Evolutionary conservation across 1,140 invertebrate species (phyloP), one percentile per base, ranked within the genome.

Genomic region (Atopsyche davidsoni): DNA sequence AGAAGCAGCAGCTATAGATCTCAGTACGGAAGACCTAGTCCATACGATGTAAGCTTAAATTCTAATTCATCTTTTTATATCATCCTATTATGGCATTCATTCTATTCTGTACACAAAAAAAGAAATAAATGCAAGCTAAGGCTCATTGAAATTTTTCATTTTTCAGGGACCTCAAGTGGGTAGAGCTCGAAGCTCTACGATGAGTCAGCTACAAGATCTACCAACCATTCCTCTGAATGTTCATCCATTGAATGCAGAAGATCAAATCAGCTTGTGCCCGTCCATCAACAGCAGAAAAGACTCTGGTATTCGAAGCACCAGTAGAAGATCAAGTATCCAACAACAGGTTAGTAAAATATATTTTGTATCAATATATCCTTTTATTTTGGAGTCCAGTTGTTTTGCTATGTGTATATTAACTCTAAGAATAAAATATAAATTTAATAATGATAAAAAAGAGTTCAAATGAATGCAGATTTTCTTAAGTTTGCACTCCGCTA

Each of bases 251-350:
- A 49, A 46, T 6, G 51, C 66, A n/a, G 80, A 85, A 40, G 85
- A 87, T 62, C 70, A 78, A 53, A 66, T 83, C 44, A 85, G 83
- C 67, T 75, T 85, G 38, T 82, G 83, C 54, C 79, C 81, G 1
- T 87, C 85, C 6, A 77, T 86, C 31, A 87, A 86, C 59, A 89
- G 86, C 57, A 77, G 88, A 47, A 92, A 92, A 72, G 88, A 92
- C 68, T 91, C 87, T 0, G 88, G 88, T 3, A 90, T 91, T 48
- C 79, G 83, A 51, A 90, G 88, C 62, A 89, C 86, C 35, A 90
- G 87, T 57, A 73, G 87, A 1, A 72, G 87, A 47, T 89, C 87
- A 55, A 90, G 87, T 62, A 88, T 90, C 62, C 86, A 89, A 59
- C 83, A 85, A 57, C 86, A 89, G 78, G 86, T 88, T 65, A 32